Evolutionary conservation across 2,113 vertebrate species (phyloP), one percentile per base, ranked within the genome.

Genomic region (Pseudonaja textilis): DNA sequence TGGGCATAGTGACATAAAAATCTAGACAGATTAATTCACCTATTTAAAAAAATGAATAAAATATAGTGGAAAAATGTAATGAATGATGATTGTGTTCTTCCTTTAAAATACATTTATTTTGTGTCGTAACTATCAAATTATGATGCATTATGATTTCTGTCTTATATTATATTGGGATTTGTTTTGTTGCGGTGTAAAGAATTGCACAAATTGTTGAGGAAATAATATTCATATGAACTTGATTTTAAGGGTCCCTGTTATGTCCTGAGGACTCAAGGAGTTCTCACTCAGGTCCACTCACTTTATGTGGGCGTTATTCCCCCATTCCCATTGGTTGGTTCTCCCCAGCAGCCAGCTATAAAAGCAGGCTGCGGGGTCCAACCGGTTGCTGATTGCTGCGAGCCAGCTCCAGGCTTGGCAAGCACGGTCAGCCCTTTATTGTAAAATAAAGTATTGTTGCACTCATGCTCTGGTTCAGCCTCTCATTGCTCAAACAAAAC

Each of bases 211-310:
- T 0, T 89, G 92, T 74, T 94, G 54, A 88, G 93, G 89, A 85
- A 95, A 22, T 52, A 94, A 95, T 86, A 94, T 1, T 29, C 91
- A 89, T 55, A 11, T 5, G 34, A 88, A 95, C 92, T 26, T 88
- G 85, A 45, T 39, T 93, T 91, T 91, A 95, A 95, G 87, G 64
- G 94, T 81, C 42, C 69, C 94, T n/a, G n/a, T n/a, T n/a, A n/a
- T n/a, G n/a, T n/a, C n/a, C n/a, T n/a, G n/a, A n/a, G n/a, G n/a
- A n/a, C n/a, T n/a, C n/a, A n/a, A n/a, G n/a, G n/a, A n/a, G n/a
- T n/a, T n/a, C n/a, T n/a, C n/a, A n/a, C n/a, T n/a, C n/a, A n/a
- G n/a, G n/a, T n/a, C n/a, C n/a, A n/a, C n/a, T n/a, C n/a, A n/a
- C n/a, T n/a, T n/a, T n/a, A n/a, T n/a, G n/a, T n/a, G n/a, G n/a